These are phyloP conservation scores for Saccostrea echinata DNA, from an alignment of 1,140 invertebrate genomes.

Conservation along the genomic window DNA sequence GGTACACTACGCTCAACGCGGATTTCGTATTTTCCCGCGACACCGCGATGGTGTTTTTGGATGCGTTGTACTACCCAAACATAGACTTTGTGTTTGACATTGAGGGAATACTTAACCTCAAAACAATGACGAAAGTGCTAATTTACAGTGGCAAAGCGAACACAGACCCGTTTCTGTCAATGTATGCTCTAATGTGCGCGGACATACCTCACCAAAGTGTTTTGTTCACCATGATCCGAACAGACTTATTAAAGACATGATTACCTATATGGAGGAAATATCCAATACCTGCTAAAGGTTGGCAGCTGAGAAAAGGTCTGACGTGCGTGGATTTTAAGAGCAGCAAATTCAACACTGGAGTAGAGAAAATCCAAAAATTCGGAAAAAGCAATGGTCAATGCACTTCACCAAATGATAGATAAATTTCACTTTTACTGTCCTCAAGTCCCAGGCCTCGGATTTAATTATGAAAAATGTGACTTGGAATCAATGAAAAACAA, in stretches of 20 bases:
- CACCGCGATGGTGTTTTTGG: too few relatives aligned
- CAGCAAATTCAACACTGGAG: background rate
- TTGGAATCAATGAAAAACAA: slow-evolving; percentile 27
- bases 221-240: background rate
- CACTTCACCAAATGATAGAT: background rate
- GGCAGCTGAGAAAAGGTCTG: background rate
- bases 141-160: background rate
- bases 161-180: slow-evolving; percentile 33
- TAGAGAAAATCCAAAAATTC: background rate
- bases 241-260: background rate
- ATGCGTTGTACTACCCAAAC: background rate
- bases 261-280: too few relatives aligned
- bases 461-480: slow-evolving; percentile 44
- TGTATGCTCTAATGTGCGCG: too few relatives aligned
- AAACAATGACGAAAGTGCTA: background rate
- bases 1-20: too few relatives aligned
- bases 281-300: background rate
- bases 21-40: too few relatives aligned
- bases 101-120: background rate
- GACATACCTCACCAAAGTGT: background rate
- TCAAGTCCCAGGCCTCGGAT: slow-evolving; percentile 13
- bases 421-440: slow-evolving; percentile 43
- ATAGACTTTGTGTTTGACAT: slow-evolving; percentile 20
- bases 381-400: background rate
- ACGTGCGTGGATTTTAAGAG: background rate